These are phyloP conservation scores for Gadus macrocephalus DNA, from an alignment of 2,113 vertebrate species.

Conservation along the genomic window DNA sequence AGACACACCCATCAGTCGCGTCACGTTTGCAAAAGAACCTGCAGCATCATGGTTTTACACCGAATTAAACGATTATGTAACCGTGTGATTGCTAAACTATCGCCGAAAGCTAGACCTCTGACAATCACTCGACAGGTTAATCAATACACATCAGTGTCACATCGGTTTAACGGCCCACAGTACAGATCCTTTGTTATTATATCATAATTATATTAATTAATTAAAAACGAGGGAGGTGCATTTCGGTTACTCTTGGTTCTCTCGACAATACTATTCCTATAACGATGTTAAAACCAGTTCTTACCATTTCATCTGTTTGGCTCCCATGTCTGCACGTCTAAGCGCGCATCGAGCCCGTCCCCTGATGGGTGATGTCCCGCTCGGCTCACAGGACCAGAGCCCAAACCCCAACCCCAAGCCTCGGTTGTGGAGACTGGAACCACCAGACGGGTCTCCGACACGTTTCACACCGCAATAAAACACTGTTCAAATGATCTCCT, in stretches of 20 bases:
- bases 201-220: background rate
- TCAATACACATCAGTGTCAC: background rate
- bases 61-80: background rate
- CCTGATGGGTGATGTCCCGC: constrained; percentile 60
- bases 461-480: constrained; percentile 59
- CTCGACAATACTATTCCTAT: background rate
- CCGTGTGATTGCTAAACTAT: background rate
- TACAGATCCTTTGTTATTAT: background rate
- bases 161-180: background rate
- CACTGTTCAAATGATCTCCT: constrained; percentile 54
- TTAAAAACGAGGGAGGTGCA: background rate
- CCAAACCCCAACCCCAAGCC: constrained; percentile 24
- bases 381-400: constrained; percentile 64
- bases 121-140: background rate
- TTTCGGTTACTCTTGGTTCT: too few relatives aligned
- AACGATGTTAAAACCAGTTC: constrained; percentile 26
- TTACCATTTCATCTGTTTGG: constrained; percentile 80
- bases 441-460: constrained; percentile 46
- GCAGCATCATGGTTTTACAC: constrained; percentile 8
- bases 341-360: constrained; percentile 48
- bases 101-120: background rate
- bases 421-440: too few relatives aligned
- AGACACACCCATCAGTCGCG: constrained; percentile 68
- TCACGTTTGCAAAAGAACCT: constrained; percentile 43
- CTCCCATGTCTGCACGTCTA: constrained; percentile 69